Percentiles rank a stretch among this genome's conserved stretches.
These are phyloP conservation scores for Lepidochrysops patricia DNA, from an alignment of 2,888 invertebrate species.

Conservation along the genomic window DNA sequence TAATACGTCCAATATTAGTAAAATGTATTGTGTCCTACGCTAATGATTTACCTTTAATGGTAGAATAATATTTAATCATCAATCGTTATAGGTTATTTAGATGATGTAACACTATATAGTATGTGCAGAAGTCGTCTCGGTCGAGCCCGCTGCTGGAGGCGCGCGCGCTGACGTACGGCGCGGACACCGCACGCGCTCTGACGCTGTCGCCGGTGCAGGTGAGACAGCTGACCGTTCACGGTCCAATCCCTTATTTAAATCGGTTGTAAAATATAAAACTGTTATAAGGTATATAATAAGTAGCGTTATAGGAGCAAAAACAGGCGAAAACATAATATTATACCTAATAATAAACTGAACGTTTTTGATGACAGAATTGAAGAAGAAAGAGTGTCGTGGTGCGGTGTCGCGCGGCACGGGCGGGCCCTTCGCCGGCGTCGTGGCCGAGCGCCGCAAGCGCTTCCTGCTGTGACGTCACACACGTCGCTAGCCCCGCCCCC, in stretches of 20 bases:
- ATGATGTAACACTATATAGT: neutral
- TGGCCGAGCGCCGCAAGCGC: constrained; percentile 81
- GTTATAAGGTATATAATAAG: no score
- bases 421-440: constrained; percentile 79
- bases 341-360: neutral
- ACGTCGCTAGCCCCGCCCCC: neutral
- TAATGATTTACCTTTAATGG: no score
- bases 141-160: constrained; percentile 53
- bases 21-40: no score
- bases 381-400: constrained; percentile 41
- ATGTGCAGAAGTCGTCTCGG: constrained; percentile 36
- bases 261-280: no score
- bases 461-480: constrained; percentile 41
- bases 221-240: no score
- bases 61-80: no score
- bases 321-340: no score
- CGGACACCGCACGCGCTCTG: constrained; percentile 77
- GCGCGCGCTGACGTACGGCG: constrained; percentile 67
- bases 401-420: constrained; percentile 40
- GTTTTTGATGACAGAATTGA: constrained; percentile 50
- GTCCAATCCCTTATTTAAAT: no score
- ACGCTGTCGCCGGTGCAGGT: constrained; percentile 83
- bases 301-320: no score
- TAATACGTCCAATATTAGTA: no score
- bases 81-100: no score